Conservation (phyloP, 2,113 vertebrate species). For the Uria aalge region DNA sequence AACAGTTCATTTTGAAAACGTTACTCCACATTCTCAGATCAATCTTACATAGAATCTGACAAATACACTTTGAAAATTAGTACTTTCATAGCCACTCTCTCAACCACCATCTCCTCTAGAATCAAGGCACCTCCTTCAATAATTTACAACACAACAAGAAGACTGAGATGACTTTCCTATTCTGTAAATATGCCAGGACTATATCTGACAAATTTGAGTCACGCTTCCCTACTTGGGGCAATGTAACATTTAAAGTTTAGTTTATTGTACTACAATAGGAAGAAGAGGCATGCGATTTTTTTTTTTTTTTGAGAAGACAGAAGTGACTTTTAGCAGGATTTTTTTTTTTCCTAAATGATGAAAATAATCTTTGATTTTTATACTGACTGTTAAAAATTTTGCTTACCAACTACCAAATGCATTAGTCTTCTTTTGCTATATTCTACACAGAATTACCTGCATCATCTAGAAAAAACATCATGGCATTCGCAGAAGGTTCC, state of each 20-base stretch:
- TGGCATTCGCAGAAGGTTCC: background rate
- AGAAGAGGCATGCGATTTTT: background rate
- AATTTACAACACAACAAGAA: background rate
- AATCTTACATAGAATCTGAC: background rate
- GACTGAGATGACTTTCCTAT: background rate
- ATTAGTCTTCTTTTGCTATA: background rate
- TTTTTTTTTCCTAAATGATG: background rate
- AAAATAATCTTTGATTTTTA: background rate
- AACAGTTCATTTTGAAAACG: background rate
- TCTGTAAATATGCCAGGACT: background rate
- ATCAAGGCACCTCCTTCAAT: background rate
- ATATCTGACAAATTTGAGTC: background rate
- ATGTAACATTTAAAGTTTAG: background rate
- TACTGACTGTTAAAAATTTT: background rate
- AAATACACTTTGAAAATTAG: background rate
- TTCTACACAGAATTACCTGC: background rate
- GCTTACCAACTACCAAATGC: background rate
- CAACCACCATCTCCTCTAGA: background rate
- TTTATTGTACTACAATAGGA: background rate
- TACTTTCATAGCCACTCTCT: background rate
- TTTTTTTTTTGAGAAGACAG: background rate
- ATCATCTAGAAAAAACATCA: background rate
- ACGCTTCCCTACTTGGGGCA: background rate
- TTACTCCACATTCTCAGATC: background rate
- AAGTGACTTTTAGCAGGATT: background rate